Evolutionary conservation across 1,140 invertebrate species (phyloP), one percentile per base, ranked within the genome.

Genomic region (Zaprionus ornatus): DNA sequence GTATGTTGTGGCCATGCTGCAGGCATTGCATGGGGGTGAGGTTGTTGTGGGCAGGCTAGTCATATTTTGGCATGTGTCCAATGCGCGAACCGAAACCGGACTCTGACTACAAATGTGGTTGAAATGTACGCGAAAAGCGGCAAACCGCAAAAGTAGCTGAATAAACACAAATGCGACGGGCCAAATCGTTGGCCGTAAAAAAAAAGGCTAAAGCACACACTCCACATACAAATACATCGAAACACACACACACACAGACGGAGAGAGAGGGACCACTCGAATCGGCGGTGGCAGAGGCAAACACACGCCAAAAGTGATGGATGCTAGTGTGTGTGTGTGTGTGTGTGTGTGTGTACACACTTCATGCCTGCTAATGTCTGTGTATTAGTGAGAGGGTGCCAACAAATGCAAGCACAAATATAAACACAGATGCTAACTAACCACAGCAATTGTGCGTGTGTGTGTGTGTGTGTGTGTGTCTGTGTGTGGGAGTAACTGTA

Each of bases 341-440:
- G 62, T 79, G 62, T 82, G 74, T 65, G 52, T 55, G 61, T 19
- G 55, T 25, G 50, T 6, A 57, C 32, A 21, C 13, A 6, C 29
- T 6, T 12, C 10, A 29, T 9, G 21, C 25, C 29, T 50, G 4
- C 29, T 50, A 23, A 29, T 55, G 29, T 60, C 27, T 40, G 17
- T 59, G 52, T 59, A 23, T 54, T 48, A 13, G 54, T 74, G 45
- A 45, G 61, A 70, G 75, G 70, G 75, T 48, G 74, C 60, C 70
- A 78, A 77, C 82, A 84, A 83, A 87, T 87, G 74, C 78, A 85
- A 83, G 84, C 72, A 85, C 83, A 84, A 88, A 84, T 88, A 87
- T 84, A 84, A 87, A 87, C 85, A 87, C 84, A 87, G 84, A 87
- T 88, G 84, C 84, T 87, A 87, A 87, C 84, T 87, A 88, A 88